Evolutionary conservation across 2,888 invertebrate genomes (phyloP), one percentile per base, ranked within the genome.

Genomic region (Rotaria magnacalcarata): DNA sequence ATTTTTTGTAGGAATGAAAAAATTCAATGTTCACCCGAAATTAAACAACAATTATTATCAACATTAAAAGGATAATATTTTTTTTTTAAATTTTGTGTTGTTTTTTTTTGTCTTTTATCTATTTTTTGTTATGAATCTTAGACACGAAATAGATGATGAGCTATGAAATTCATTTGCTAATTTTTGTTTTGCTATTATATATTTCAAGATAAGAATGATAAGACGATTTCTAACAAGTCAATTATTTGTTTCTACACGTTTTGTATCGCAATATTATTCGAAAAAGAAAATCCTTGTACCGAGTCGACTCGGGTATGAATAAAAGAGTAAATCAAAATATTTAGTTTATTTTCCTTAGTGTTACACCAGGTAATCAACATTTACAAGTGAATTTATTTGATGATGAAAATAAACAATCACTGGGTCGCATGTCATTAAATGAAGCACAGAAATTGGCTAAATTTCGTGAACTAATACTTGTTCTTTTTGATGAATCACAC

Each of bases 271-370:
- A 80, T 80, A 80, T 47, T 80, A 80, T 47, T 80, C 80, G 2
- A 80, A 80, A 47, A 80, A 80, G 80, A 80, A 80, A 80, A 80
- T 80, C n/a, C 43, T 80, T n/a, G 80, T 80, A 47, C 80, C 80
- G 47, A 47, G 41, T 47, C 43, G 47, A n/a, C 47, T 67, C 34
- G 67, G 34, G 67, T 67, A 67, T 19, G 67, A 27, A 56, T 56
- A 24, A 56, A 24, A 56, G 27, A 14, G 27, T 27, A 67, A 67
- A 67, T 67, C 1, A 27, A 27, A 67, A 54, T 19, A 34, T 67
- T 5, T 5, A 67, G 19, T 80, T 47, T 80, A 43, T 47, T 47
- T 80, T 80, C 24, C 21, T 80, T 47, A 47, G 80, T 47, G 80
- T 80, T 67, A 67, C 80, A 47, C 47, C 47, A 47, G 80, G 80